Evolutionary conservation across 2,888 invertebrate genomes (phyloP).

Genomic region (Cephus pygmeus): DNA sequence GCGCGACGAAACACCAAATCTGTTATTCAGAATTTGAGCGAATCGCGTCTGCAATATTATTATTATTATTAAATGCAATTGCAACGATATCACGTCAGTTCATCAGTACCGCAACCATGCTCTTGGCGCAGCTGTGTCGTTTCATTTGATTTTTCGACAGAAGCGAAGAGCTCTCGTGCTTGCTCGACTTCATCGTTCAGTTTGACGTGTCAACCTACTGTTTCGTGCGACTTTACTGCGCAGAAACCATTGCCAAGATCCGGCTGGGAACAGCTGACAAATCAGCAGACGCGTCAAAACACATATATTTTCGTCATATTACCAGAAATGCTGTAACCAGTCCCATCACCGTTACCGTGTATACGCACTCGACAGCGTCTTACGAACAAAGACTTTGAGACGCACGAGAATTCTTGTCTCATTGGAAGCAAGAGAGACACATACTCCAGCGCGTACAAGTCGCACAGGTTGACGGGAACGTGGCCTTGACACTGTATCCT

Average conservation of each 20-base stretch:
- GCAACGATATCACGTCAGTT: not conserved
- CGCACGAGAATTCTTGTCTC: not conserved
- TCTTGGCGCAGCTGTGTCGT: not conserved
- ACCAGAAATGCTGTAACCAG: not conserved
- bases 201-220: not conserved
- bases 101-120: not conserved
- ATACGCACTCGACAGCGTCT: not conserved
- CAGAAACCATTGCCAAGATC: not conserved
- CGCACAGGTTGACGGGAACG: not conserved
- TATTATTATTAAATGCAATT: not conserved
- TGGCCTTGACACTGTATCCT: slow-evolving; percentile 38
- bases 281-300: not conserved
- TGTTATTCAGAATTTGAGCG: too few relatives aligned
- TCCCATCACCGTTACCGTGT: not conserved
- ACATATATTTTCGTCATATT: slow-evolving; percentile 9
- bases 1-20: not conserved
- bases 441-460: not conserved
- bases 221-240: not conserved
- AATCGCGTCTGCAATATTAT: not conserved
- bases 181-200: not conserved
- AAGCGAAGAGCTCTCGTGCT: not conserved
- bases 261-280: not conserved
- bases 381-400: not conserved
- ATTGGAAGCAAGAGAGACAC: not conserved
- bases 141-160: not conserved